Conservation (phyloP, 1,140 invertebrate species). For the Sinonovacula constricta region DNA sequence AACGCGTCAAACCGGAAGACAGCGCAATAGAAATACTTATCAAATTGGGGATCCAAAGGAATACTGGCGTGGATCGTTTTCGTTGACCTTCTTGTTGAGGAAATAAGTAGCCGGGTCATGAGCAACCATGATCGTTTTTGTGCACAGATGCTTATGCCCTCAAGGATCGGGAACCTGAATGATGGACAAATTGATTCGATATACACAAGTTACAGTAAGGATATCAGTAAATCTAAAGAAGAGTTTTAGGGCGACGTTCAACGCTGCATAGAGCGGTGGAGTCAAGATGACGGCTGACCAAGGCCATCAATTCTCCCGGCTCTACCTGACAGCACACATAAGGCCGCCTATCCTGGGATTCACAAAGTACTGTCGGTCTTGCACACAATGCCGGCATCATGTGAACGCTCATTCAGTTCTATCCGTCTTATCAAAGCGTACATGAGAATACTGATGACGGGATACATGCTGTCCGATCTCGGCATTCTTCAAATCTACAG, state of each 20-base stretch:
- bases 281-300: no score
- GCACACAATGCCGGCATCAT: slow-evolving; percentile 12
- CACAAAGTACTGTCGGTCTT: not conserved
- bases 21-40: slow-evolving; percentile 16
- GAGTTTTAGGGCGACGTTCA: not conserved
- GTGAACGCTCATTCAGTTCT: no score
- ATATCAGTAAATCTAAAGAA: slow-evolving; percentile 11
- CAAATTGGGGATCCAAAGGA: slow-evolving; percentile 9
- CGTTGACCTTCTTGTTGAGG: slow-evolving; percentile 15
- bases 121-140: no score
- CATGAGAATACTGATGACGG: slow-evolving; percentile 13
- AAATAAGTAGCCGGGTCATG: no score
- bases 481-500: slow-evolving; percentile 22
- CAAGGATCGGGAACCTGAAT: slow-evolving; percentile 3
- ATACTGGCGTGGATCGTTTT: slow-evolving; percentile 28
- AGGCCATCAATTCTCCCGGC: not conserved
- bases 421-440: no score
- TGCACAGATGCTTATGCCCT: no score
- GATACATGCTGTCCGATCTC: slow-evolving; percentile 10
- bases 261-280: slow-evolving; percentile 18
- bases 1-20: not conserved
- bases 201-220: not conserved
- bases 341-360: slow-evolving; percentile 16
- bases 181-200: slow-evolving; percentile 15
- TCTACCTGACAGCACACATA: not conserved